Evolutionary conservation across 2,888 invertebrate genomes (phyloP).

Genomic region (Drosophila fungiperda): DNA sequence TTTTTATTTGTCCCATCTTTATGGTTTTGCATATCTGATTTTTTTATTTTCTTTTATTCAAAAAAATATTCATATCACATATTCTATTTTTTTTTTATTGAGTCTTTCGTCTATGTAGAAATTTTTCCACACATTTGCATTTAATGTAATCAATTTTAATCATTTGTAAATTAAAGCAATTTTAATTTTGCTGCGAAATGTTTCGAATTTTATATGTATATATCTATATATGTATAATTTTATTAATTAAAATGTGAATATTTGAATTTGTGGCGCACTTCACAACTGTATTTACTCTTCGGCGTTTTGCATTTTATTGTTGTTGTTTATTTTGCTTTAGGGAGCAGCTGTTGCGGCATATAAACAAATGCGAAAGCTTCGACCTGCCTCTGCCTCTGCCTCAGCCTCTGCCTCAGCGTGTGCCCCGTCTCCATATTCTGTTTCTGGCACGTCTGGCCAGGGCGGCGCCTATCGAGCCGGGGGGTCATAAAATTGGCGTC

Average conservation of each 20-base stretch:
- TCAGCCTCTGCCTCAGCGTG: not conserved
- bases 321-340: conserved; percentile 6
- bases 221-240: no score
- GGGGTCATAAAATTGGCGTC: conserved; percentile 67
- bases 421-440: conserved; percentile 22
- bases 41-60: not conserved
- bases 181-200: no score
- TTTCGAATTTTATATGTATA: no score
- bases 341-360: conserved; percentile 71
- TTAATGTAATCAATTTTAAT: not conserved
- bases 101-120: not conserved
- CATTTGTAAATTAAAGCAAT: not conserved
- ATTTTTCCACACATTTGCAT: not conserved
- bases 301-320: not conserved
- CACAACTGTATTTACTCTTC: not conserved
- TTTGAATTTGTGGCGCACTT: not conserved
- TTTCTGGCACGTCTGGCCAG: conserved; percentile 55
- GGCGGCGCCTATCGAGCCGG: conserved; percentile 62
- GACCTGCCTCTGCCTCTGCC: conserved; percentile 18
- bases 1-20: no score
- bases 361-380: conserved; percentile 49
- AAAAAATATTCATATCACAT: not conserved
- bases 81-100: not conserved
- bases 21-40: not conserved
- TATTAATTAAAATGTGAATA: not conserved